Evolutionary conservation across 2,888 invertebrate species (phyloP).

Genomic region (Cantharis rufa): DNA sequence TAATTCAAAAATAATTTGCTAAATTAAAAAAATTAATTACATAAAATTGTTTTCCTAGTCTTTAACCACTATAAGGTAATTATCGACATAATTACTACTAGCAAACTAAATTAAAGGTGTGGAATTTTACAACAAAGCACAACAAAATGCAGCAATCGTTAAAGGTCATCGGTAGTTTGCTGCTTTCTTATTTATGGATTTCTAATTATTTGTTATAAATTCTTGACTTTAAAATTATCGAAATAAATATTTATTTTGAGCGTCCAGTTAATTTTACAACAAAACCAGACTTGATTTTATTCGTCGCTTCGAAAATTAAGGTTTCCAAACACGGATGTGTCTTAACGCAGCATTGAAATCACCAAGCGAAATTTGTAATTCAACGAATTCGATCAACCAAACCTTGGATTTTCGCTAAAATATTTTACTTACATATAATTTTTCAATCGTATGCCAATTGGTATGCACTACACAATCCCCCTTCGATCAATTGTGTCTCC

Average conservation of each 20-base stretch:
- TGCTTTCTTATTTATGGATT: constrained; percentile 3
- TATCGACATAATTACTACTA: background rate
- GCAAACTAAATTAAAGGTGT: background rate
- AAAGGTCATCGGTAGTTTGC: constrained; percentile 1
- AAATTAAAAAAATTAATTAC: background rate
- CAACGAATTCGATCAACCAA: constrained; percentile 5
- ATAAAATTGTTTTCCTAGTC: background rate
- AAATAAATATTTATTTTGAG: background rate
- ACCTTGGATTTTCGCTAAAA: background rate
- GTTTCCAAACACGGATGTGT: constrained; percentile 11
- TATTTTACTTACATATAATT: constrained; percentile 17
- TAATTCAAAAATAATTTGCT: background rate
- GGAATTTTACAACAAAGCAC: constrained; percentile 1
- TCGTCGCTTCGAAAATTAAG: background rate
- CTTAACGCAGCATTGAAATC: constrained; percentile 27
- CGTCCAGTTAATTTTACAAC: background rate
- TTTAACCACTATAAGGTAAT: background rate
- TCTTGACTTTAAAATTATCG: background rate
- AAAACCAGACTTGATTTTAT: background rate
- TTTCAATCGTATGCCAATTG: background rate
- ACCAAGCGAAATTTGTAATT: constrained; percentile 6
- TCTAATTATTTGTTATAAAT: background rate
- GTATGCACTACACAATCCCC: background rate
- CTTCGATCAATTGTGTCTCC: background rate
- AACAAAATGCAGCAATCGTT: constrained; percentile 3